A percentile compares a stretch with the other conserved stretches of the same genome.
phyloP scores from a whole-genome alignment of 2,888 invertebrate species.

The Panopea generosa region DNA sequence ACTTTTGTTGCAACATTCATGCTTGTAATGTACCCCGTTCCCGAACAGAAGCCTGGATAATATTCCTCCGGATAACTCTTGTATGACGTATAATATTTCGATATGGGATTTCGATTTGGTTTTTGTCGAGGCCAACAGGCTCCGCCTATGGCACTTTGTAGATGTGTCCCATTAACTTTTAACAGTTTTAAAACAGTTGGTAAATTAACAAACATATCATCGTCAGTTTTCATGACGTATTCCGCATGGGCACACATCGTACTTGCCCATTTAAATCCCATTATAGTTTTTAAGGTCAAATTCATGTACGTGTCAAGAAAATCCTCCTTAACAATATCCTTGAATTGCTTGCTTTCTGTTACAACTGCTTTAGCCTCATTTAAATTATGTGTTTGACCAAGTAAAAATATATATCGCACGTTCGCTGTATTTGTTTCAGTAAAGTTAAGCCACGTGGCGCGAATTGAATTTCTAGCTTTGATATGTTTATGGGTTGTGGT shows the following conservation, averaged over 20 bases:
- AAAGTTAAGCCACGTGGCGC: slow-evolving; percentile 55
- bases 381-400: slow-evolving; percentile 33
- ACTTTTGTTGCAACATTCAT: slow-evolving; percentile 65
- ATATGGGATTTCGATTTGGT: slow-evolving; percentile 64
- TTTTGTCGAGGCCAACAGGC: slow-evolving; percentile 46
- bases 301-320: slow-evolving; percentile 63
- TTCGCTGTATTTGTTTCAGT: slow-evolving; percentile 52
- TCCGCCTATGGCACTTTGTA: slow-evolving; percentile 64
- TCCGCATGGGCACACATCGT: slow-evolving; percentile 54
- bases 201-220: slow-evolving; percentile 69
- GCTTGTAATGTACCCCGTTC: slow-evolving; percentile 75
- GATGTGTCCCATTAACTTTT: background rate
- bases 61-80: slow-evolving; percentile 63
- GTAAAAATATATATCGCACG: too few relatives aligned
- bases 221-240: slow-evolving; percentile 62
- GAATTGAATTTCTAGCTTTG: slow-evolving; percentile 47
- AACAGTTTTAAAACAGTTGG: slow-evolving; percentile 48
- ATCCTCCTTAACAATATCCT: slow-evolving; percentile 64
- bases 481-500: slow-evolving; percentile 43
- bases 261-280: slow-evolving; percentile 64
- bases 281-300: slow-evolving; percentile 64
- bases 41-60: slow-evolving; percentile 78
- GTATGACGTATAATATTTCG: slow-evolving; percentile 75
- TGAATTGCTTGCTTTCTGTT: slow-evolving; percentile 42
- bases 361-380: background rate